phyloP scores from a whole-genome alignment of 2,797 vertebrate genomes.

The Poecile montanus region DNA sequence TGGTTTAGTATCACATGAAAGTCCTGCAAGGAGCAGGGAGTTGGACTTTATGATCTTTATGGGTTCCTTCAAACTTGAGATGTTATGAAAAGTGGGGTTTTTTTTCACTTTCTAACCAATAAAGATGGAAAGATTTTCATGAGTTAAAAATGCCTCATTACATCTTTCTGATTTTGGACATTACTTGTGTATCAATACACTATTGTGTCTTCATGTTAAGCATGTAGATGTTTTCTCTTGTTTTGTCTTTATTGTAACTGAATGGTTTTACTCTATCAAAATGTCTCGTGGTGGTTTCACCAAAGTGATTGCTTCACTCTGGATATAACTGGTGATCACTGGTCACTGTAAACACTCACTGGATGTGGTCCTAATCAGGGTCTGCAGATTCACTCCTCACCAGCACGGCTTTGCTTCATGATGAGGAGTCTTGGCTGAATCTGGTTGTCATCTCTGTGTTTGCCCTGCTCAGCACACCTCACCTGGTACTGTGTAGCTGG shows the following conservation, averaged over 20 bases:
- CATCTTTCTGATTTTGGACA: not conserved
- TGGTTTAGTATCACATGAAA: not conserved
- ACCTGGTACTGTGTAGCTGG: not conserved
- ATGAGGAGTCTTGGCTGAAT: not conserved
- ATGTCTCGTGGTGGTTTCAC: not conserved
- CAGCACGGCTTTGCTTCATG: not conserved
- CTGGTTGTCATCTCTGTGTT: not conserved
- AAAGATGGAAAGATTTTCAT: not conserved
- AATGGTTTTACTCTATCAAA: not conserved
- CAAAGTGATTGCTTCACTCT: not conserved
- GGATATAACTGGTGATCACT: not conserved
- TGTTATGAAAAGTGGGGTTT: fast-evolving
- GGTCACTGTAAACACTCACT: not conserved
- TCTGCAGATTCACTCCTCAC: not conserved
- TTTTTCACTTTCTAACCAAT: not conserved
- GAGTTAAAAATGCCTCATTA: not conserved
- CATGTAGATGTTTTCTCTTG: not conserved
- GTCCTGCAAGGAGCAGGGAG: not conserved
- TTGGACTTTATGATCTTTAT: not conserved
- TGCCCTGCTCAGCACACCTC: not conserved
- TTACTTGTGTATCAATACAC: not conserved
- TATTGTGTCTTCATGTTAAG: not conserved
- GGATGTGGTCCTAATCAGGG: not conserved
- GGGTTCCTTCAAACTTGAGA: not conserved
- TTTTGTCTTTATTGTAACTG: not conserved